These are phyloP conservation scores for Escarpia spicata DNA, from an alignment of 2,888 invertebrate genomes.

Conservation along the genomic window DNA sequence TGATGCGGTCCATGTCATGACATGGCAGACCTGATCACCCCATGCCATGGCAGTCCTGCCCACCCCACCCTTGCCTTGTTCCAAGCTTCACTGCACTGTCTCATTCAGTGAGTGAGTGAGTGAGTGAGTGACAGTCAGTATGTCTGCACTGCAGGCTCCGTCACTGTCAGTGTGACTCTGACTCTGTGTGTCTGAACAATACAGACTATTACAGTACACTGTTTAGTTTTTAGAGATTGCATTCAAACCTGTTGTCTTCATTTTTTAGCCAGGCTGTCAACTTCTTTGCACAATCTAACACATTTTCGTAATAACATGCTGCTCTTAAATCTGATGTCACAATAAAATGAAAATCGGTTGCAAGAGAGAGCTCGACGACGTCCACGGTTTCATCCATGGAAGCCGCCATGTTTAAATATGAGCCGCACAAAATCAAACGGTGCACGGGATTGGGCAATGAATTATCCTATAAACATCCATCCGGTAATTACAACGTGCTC, in stretches of 20 bases:
- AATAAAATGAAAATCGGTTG: slow-evolving; percentile 31
- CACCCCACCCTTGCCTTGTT: too few relatives aligned
- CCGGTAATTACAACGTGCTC: background rate
- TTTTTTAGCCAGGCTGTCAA: slow-evolving; percentile 32
- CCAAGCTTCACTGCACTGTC: too few relatives aligned
- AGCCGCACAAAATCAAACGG: background rate
- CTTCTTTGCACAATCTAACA: slow-evolving; percentile 28
- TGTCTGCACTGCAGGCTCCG: too few relatives aligned
- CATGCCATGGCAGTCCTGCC: too few relatives aligned
- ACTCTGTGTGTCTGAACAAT: too few relatives aligned
- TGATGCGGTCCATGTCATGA: too few relatives aligned
- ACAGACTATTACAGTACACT: too few relatives aligned
- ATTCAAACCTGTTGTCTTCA: slow-evolving; percentile 31
- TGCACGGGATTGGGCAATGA: background rate
- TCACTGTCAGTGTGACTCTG: too few relatives aligned
- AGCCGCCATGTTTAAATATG: slow-evolving; percentile 31
- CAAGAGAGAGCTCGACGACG: slow-evolving; percentile 27
- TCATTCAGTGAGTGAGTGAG: too few relatives aligned
- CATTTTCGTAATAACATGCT: slow-evolving; percentile 27
- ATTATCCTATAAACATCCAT: background rate
- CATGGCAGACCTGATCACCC: too few relatives aligned
- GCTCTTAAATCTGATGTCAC: slow-evolving; percentile 23
- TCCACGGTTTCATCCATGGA: slow-evolving; percentile 26
- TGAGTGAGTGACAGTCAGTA: too few relatives aligned
- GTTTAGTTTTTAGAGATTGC: background rate